These are phyloP conservation scores for Eidolon helvum DNA, from an alignment of 2,113 vertebrate genomes.

Conservation along the genomic window DNA sequence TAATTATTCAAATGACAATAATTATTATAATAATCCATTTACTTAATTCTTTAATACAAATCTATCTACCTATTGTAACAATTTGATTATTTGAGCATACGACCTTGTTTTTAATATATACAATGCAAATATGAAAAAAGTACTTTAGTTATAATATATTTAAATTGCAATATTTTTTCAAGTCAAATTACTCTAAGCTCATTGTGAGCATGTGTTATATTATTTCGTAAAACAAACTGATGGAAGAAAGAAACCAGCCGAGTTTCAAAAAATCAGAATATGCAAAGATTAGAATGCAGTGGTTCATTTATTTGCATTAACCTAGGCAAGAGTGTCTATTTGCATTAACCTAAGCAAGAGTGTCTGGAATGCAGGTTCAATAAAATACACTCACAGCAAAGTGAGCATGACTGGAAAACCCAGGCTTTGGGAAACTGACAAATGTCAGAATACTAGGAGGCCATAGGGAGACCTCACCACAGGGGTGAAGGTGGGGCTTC, in stretches of 20 bases:
- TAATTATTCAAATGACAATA: not conserved
- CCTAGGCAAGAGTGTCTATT: not conserved
- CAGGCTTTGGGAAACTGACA: no score
- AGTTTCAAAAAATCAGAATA: not conserved
- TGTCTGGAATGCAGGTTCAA: not conserved
- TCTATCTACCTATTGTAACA: not conserved
- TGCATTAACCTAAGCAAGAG: not conserved
- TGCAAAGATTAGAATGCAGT: not conserved
- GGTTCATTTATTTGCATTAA: not conserved
- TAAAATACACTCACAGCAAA: not conserved
- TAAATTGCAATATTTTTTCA: not conserved
- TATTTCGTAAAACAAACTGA: not conserved
- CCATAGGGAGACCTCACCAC: no score
- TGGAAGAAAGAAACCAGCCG: not conserved
- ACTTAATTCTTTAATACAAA: not conserved
- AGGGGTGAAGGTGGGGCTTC: not conserved
- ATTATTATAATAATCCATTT: not conserved
- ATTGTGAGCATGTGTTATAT: not conserved
- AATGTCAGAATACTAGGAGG: not conserved
- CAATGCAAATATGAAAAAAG: not conserved
- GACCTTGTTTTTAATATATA: not conserved
- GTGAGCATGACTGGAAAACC: not conserved
- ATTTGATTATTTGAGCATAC: not conserved
- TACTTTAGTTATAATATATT: not conserved
- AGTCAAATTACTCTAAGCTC: not conserved